Percentiles rank a stretch among this genome's conserved stretches.
phyloP scores from a whole-genome alignment of 2,113 vertebrate genomes.

The Tamias sibiricus region DNA sequence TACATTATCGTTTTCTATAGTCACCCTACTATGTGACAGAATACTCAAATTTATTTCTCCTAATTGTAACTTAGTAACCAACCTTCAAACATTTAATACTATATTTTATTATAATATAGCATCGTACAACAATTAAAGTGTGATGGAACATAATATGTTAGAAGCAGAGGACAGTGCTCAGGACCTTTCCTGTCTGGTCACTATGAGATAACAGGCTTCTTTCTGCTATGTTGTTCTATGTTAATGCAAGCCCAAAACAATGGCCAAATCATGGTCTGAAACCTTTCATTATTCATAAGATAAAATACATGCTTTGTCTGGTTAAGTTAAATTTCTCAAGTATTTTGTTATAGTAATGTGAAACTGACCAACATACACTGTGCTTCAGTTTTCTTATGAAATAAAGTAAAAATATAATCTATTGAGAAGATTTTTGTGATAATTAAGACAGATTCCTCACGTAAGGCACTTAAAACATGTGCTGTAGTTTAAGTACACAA shows the following conservation, averaged over 20 bases:
- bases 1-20: neutral
- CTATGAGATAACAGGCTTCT: neutral
- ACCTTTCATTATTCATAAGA: neutral
- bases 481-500: neutral
- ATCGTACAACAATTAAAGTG: neutral
- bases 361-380: neutral
- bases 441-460: neutral
- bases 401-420: neutral
- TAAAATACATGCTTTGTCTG: neutral
- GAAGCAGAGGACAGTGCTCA: fast-evolving
- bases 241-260: neutral
- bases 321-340: neutral
- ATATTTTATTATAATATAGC: neutral
- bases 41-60: neutral
- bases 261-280: neutral
- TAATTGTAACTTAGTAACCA: neutral
- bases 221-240: neutral
- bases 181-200: neutral
- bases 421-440: neutral
- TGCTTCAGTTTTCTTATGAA: neutral
- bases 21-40: neutral
- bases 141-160: neutral
- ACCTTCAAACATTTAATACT: neutral
- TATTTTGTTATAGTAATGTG: neutral
- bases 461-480: neutral